Conservation (phyloP, 2,797 vertebrate species). For the Selene dorsalis region DNA sequence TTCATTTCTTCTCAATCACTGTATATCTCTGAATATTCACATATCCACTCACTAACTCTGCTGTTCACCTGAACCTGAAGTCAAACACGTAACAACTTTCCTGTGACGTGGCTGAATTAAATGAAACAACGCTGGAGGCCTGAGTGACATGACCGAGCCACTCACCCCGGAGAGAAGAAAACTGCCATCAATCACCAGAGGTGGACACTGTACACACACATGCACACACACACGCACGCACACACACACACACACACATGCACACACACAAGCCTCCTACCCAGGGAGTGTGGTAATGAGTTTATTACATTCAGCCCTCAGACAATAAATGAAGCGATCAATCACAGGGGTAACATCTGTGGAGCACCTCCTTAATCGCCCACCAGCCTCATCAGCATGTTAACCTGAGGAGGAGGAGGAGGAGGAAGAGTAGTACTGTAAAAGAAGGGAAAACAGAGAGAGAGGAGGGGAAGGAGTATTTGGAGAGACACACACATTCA, state of each 20-base stretch:
- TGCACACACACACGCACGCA: slow-evolving; percentile 23
- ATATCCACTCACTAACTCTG: no score
- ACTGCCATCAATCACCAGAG: slow-evolving; percentile 43
- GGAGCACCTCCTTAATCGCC: slow-evolving; percentile 59
- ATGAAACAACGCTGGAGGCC: background rate
- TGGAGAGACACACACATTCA: no score
- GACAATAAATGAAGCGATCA: slow-evolving; percentile 77
- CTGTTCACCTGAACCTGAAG: no score
- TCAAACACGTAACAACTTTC: no score
- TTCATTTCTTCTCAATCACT: no score
- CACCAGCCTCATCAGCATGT: slow-evolving; percentile 65
- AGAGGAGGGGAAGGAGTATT: background rate
- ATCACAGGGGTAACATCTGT: slow-evolving; percentile 70
- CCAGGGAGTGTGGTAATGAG: slow-evolving; percentile 67
- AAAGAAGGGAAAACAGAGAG: no score
- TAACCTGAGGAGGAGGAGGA: slow-evolving; percentile 25
- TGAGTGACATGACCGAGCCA: background rate
- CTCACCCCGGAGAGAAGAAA: slow-evolving; percentile 18
- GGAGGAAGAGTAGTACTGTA: background rate
- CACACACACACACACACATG: slow-evolving; percentile 39
- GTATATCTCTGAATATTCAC: no score
- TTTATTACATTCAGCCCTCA: slow-evolving; percentile 74
- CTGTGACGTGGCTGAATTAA: background rate
- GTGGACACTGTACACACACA: slow-evolving; percentile 28
- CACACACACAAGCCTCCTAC: slow-evolving; percentile 30